Base-by-base conservation (phyloP, 1,140 invertebrate species). In the Heliconius himera region DNA sequence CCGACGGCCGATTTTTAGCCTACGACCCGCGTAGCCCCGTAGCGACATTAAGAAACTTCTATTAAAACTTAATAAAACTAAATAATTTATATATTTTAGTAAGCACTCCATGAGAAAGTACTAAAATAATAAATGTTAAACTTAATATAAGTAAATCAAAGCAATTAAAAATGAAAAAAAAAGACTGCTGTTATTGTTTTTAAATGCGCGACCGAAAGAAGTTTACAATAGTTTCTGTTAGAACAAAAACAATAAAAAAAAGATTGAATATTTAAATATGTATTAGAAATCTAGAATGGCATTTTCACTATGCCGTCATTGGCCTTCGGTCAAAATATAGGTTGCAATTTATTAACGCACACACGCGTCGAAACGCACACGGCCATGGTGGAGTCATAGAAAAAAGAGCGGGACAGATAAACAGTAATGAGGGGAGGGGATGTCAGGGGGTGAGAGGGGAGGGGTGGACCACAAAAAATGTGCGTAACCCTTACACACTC, bases 341-440 rank as follows among this genome's bases (percentile, higher is more conserved):
- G 89, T 94, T 93, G 90, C 91, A 91, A 92, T 94, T 94, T 91
- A 90, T 91, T 92, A 92, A 92, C 90, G 76, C 91, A 92, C 89
- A 92, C 91, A 90, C 81, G 85, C 74, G 70, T 46, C 16, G 8
- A 33, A 80, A 93, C 87, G 87, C 91, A 91, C 87, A 91, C 89
- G 80, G 54, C 81, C 72, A 73, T 75, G 78, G 82, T 81, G 83
- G 80, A 79, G 82, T 90, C 88, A 92, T 93, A 91, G 92, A 92
- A 91, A 83, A 92, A 91, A 94, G 91, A 94, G 93, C 91, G 90
- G 90, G 93, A 94, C 88, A 93, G 92, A 93, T 90, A 92, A 91
- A 89, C 85, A 86, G 90, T 89, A 89, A 91, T 85, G 83, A 87
- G 82, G 87, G 86, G 91, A 88, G 91, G 90, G 91, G 92, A 83